Base-by-base conservation (phyloP, 2,888 invertebrate species). In the Ennomos quercinarius region DNA sequence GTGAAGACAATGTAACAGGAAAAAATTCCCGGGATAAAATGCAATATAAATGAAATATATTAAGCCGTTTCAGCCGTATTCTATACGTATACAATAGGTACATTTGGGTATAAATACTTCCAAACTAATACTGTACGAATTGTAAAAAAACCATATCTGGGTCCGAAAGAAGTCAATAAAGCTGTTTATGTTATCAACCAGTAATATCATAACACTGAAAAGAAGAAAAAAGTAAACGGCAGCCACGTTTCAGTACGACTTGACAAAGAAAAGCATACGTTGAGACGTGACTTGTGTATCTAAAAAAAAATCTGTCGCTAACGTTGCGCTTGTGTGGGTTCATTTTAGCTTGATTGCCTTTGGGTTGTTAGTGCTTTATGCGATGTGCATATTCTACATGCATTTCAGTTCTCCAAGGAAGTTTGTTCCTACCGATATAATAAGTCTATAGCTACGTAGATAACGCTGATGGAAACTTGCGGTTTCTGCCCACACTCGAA, bases 391-490 rank as follows among this genome's bases (percentile, higher is more conserved):
- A 76, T 75, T 73, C 73, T 59, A 67, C 56, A 52, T 56, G 62
- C 68, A 61, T 62, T 47, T 56, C 46, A 61, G 61, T 63, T 62
- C 61, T 62, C 66, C 57, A 55, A 56, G 67, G 69, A 67, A 78
- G 73, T 78, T 76, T 75, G 80, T 78, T 78, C 77, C 64, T 53
- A 68, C 70, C 77, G 81, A 86, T 86, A 81, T 87, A 87, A 88
- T 88, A 86, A 87, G 80, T 73, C 76, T 76, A 73, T 80, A 76
- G 77, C 78, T 78, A 71, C 73, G 72, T 78, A 80, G 77, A 81
- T 80, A 76, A 77, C 77, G 69, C 74, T 77, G 76, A 85, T 85
- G 77, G 81, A 82, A 86, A 84, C 83, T 87, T 84, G 80, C 66
- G 74, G 77, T 74, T 75, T 75, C 73, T 74, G 75, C 77, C 73